Evolutionary conservation across 2,797 vertebrate species (phyloP).

Genomic region (Novumbra hubbsi): DNA sequence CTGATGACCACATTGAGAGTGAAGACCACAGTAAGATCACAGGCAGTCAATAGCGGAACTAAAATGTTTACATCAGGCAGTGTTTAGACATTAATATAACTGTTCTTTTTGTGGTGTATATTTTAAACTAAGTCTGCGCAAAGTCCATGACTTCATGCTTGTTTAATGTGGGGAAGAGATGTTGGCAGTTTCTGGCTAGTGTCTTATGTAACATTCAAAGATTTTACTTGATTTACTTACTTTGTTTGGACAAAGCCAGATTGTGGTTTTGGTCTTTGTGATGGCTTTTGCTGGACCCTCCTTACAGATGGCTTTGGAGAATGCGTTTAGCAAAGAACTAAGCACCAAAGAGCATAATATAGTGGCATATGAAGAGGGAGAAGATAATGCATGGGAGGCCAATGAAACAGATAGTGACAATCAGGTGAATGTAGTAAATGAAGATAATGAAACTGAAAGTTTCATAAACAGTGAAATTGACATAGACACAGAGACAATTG

Average conservation of each 20-base stretch:
- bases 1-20: constrained; percentile 13
- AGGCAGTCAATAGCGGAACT: not conserved
- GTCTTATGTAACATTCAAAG: no score
- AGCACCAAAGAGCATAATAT: not conserved
- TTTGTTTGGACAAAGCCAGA: not conserved
- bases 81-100: no score
- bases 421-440: not conserved
- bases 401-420: not conserved
- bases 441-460: not conserved
- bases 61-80: no score
- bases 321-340: not conserved
- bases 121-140: not conserved
- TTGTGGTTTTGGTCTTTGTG: not conserved
- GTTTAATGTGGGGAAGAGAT: not conserved
- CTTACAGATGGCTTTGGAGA: not conserved
- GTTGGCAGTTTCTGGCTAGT: not conserved
- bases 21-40: constrained; percentile 11
- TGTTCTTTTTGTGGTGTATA: no score
- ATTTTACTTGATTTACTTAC: no score
- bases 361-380: not conserved
- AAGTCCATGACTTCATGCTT: not conserved
- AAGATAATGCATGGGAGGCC: not conserved
- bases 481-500: not conserved
- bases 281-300: not conserved
- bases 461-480: not conserved